Base-by-base conservation (phyloP, 2,797 vertebrate species). In the Premnoplex brunnescens region DNA sequence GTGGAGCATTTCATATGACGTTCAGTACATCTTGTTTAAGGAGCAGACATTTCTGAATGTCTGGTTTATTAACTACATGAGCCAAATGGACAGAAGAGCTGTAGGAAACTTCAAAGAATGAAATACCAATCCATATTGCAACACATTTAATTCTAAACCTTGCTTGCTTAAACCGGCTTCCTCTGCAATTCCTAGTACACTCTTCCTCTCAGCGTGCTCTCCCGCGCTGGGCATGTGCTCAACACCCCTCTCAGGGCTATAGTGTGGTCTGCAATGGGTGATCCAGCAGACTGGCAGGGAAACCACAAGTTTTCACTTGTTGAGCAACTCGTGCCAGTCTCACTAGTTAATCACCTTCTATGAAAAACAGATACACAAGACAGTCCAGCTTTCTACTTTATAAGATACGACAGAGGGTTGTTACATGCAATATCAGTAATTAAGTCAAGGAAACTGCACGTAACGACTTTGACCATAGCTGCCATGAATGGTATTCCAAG, bases 101-200 rank as follows among this genome's bases (percentile, higher is more conserved):
- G 51, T 6, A 88, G 36, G 43, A 71, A 73, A 49, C 74, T 77
- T 93, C 80, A 87, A 81, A 95, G 85, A 85, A 67, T 82, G 55
- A 79, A 91, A 93, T 22, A 68, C 19, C 62, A 41, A 66, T 62
- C 62, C 26, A 16, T 36, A 64, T 28, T 88, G 76, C 89, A 68
- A 85, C 54, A 93, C 15, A 46, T 48, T 48, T 69, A 39, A 80
- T 77, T 89, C 68, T 64, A 72, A 90, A 69, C 39, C 23, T 58
- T 75, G 39, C 77, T 85, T 88, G 82, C 76, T 81, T 63, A 66
- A 89, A 66, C 27, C 0, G 0, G 55, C 55, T 91, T 78, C 69
- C 76, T 49, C 54, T 76, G 92, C n/a, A 79, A 69, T 59, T 81
- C 69, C 58, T 28, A n/a, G 72, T 6, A 37, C 22, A 5, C 1